These are phyloP conservation scores for Drosophila virilis DNA, from an alignment of 1,140 invertebrate species.

Conservation along the genomic window DNA sequence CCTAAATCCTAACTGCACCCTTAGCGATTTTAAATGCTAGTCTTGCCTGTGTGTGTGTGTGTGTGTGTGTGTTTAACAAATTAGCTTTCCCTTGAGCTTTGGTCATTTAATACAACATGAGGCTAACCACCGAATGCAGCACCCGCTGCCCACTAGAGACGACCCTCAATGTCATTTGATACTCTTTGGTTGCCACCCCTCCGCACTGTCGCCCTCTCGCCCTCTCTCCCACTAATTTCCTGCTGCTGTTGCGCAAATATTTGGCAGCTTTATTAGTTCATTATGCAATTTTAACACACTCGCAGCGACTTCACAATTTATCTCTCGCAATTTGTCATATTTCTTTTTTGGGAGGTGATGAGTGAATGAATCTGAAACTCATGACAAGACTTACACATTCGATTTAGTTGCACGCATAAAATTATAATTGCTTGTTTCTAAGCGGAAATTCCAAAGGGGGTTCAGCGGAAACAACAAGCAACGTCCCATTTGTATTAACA, in stretches of 20 bases:
- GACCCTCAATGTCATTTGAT: constrained; percentile 53
- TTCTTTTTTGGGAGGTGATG: constrained; percentile 2
- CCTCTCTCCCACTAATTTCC: constrained; percentile 7
- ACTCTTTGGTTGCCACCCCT: constrained; percentile 45
- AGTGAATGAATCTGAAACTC: constrained; percentile 10
- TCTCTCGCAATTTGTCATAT: constrained; percentile 59
- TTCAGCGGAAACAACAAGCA: constrained; percentile 17
- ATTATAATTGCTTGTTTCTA: constrained; percentile 20
- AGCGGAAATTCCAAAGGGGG: constrained; percentile 29
- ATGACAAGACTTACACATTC: constrained; percentile 57
- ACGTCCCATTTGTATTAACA: constrained; percentile 51
- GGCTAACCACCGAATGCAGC: constrained; percentile 62
- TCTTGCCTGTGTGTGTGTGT: constrained; percentile 14
- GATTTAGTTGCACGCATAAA: constrained; percentile 51
- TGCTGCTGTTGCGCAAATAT: constrained; percentile 69
- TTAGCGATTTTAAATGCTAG: constrained; percentile 67
- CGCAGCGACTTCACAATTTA: constrained; percentile 3
- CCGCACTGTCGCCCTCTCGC: background rate
- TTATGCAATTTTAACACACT: constrained; percentile 60
- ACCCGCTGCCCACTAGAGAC: constrained; percentile 38
- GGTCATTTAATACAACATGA: constrained; percentile 40
- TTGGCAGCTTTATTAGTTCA: constrained; percentile 70
- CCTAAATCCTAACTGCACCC: constrained; percentile 23
- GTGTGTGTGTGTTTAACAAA: constrained; percentile 57
- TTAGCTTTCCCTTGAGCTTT: constrained; percentile 61